Evolutionary conservation across 1,140 invertebrate species (phyloP), one percentile per base, ranked within the genome.

Genomic region (Lanistes nyassanus): DNA sequence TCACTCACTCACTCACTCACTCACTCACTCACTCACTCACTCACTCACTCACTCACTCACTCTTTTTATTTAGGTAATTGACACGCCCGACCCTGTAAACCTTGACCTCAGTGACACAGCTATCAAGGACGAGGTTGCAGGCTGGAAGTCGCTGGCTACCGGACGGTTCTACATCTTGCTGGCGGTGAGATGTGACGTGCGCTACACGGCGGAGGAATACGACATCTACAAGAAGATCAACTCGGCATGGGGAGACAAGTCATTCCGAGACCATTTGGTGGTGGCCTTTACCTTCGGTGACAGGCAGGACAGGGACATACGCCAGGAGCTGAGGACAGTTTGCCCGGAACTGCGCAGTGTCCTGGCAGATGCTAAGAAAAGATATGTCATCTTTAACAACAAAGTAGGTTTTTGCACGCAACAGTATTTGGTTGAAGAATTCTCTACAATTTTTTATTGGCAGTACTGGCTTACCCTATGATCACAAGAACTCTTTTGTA

Each of bases 161-260:
- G n/a, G 29, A 0, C 11, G 9, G 3, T 26, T 31, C 56, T 9
- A 9, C 56, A 60, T 60, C 29, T n/a, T 60, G n/a, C 3, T 60
- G 9, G 56, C 56, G n/a, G 56, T 60, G 56, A 26, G 56, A 23
- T 60, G 56, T 60, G 56, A 60, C 56, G 56, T 60, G 56, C 56
- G 56, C 56, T 60, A 60, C 56, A 60, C 56, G 31, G 56, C 56
- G n/a, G n/a, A 60, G 23, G 56, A 60, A 31, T 31, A 26, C n/a
- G 56, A 60, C 56, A 60, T 60, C 56, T 60, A 60, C 56, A 26
- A 7, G 56, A 60, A 26, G 23, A 60, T 60, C 3, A 60, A 26
- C 11, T 19, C 13, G 23, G n/a, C 31, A 31, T 60, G 56, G 56
- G 56, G 31, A 60, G 56, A 60, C 56, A 31, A 60, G 13, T 60